phyloP scores from a whole-genome alignment of 2,797 vertebrate genomes.

The Australoheros facetus region DNA sequence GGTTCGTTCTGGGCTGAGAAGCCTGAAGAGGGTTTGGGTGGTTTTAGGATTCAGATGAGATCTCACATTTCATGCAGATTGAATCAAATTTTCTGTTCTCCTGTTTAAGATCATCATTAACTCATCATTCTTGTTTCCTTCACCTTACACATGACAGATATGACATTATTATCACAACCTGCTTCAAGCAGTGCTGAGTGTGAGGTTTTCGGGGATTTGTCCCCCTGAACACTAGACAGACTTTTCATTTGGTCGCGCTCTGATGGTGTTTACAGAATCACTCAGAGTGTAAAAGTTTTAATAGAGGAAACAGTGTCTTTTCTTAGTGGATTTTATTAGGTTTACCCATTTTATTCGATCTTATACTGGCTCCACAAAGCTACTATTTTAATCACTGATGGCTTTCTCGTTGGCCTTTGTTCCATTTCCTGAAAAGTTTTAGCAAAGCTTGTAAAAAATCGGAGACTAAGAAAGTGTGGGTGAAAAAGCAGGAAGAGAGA shows the following conservation, averaged over 20 bases:
- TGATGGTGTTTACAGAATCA: constrained; percentile 50
- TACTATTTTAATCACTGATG: constrained; percentile 65
- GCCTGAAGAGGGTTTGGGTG: constrained; percentile 7
- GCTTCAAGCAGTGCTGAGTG: neutral
- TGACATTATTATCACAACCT: neutral
- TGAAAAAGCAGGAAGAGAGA: neutral
- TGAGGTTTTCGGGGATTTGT: constrained; percentile 5
- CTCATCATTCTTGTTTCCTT: neutral
- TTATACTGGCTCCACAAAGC: constrained; percentile 63
- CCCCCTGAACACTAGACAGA: constrained; percentile 8
- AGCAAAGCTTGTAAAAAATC: constrained; percentile 59
- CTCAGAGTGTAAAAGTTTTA: constrained; percentile 62
- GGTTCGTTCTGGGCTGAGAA: constrained; percentile 18
- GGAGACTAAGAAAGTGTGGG: neutral
- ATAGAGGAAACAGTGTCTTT: constrained; percentile 67
- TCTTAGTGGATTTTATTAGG: constrained; percentile 63
- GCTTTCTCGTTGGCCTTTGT: constrained; percentile 60
- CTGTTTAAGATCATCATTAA: neutral
- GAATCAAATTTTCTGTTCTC: neutral
- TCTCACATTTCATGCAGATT: neutral
- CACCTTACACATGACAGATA: neutral
- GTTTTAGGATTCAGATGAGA: neutral
- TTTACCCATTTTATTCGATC: constrained; percentile 69
- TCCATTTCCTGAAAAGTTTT: constrained; percentile 68
- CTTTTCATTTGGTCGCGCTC: constrained; percentile 12